These are phyloP conservation scores for Saturnia japonica DNA, from an alignment of 2,888 invertebrate genomes.

Conservation along the genomic window DNA sequence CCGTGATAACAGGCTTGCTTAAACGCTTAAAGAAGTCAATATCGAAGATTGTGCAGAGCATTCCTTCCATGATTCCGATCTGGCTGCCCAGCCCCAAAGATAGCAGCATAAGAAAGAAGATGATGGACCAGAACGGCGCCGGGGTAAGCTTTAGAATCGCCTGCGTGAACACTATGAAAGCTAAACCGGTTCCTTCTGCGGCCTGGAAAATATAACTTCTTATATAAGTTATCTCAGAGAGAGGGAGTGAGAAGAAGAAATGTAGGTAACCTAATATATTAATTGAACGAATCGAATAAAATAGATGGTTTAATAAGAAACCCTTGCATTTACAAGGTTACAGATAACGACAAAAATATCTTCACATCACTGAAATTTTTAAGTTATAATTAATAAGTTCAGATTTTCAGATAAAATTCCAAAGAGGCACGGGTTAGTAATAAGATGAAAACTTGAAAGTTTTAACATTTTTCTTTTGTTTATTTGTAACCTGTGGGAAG, in stretches of 20 bases:
- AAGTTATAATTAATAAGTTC: no score
- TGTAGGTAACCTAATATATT: no score
- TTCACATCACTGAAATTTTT: no score
- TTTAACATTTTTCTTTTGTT: no score
- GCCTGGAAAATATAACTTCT: constrained; percentile 82
- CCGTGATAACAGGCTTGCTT: constrained; percentile 94
- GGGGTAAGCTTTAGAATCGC: constrained; percentile 96
- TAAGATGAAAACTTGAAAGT: no score
- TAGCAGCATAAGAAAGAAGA: constrained; percentile 97
- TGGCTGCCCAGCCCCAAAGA: constrained; percentile 97
- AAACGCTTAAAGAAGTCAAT: constrained; percentile 94
- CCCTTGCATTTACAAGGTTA: no score
- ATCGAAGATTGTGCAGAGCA: constrained; percentile 97
- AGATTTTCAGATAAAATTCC: no score
- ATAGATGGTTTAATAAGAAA: no score
- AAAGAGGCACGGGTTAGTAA: no score
- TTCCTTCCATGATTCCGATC: constrained; percentile 97
- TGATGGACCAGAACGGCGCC: constrained; percentile 97
- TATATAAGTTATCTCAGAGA: background rate
- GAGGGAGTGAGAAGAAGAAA: background rate
- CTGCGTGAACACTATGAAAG: constrained; percentile 98
- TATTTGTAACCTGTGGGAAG: no score
- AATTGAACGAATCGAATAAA: no score
- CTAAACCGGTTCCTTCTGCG: constrained; percentile 97
- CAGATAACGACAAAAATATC: no score